Evolutionary conservation across 1,140 invertebrate genomes (phyloP).

Genomic region (Whitmania pigra): DNA sequence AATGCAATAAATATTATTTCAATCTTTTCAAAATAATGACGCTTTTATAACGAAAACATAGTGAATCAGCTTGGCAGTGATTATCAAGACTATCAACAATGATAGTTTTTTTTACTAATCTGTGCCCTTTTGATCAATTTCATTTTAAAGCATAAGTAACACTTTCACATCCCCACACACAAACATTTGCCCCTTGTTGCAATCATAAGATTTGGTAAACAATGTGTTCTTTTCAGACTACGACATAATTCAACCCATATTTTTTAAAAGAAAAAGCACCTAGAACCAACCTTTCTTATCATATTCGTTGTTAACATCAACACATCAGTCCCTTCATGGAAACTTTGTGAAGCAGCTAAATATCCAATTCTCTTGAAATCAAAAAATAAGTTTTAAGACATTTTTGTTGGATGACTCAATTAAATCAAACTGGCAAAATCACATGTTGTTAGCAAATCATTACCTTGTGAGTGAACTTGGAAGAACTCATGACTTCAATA

Average conservation of each 20-base stretch:
- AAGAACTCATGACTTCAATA: slow-evolving; percentile 99
- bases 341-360: slow-evolving; percentile 86
- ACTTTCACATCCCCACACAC: too few species aligned
- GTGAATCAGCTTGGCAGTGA: too few species aligned
- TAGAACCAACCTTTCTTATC: slow-evolving; percentile 72
- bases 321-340: slow-evolving; percentile 91
- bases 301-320: slow-evolving; percentile 99
- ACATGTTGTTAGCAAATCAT: slow-evolving; percentile 23
- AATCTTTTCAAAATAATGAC: neutral
- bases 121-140: too few species aligned
- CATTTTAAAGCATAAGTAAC: too few species aligned
- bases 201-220: too few species aligned
- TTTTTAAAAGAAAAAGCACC: neutral
- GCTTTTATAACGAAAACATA: neutral
- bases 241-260: too few species aligned
- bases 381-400: neutral
- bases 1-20: neutral
- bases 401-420: neutral
- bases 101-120: too few species aligned
- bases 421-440: neutral
- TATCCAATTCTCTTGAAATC: slow-evolving; percentile 69
- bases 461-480: slow-evolving; percentile 90
- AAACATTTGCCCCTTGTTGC: too few species aligned
- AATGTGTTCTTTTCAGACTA: too few species aligned
- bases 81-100: too few species aligned